Percentiles rank a stretch among this genome's conserved stretches.
These are phyloP conservation scores for Tipula lateralis DNA, from an alignment of 2,888 invertebrate genomes.

Conservation along the genomic window DNA sequence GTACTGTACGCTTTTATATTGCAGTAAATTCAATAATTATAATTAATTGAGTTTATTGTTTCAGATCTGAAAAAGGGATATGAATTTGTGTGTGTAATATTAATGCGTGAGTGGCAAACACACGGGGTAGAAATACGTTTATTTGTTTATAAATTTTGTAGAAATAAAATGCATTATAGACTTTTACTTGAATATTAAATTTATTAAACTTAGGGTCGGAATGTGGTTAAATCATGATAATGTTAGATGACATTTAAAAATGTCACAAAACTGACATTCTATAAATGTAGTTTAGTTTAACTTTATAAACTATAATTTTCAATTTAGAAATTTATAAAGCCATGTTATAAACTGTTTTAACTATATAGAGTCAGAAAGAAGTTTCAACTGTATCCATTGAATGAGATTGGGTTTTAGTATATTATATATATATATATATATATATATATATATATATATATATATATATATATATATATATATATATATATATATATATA, in stretches of 20 bases:
- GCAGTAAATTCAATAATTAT: background rate
- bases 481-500: too few species aligned
- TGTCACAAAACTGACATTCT: background rate
- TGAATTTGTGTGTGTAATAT: background rate
- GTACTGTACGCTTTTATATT: background rate
- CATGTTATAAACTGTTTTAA: background rate
- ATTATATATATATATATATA: too few species aligned
- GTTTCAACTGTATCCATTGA: background rate
- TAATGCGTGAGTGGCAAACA: background rate
- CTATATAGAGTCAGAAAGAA: background rate
- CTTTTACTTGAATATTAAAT: background rate
- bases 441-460: too few species aligned
- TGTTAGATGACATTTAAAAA: background rate
- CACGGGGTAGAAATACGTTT: background rate
- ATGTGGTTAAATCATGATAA: background rate
- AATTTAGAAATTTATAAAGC: background rate
- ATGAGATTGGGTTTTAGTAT: too few species aligned
- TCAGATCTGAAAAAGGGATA: background rate
- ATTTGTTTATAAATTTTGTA: background rate
- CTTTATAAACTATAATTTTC: background rate
- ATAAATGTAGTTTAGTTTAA: background rate
- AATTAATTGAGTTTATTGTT: constrained; percentile 3
- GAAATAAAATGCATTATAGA: background rate
- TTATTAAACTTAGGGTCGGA: background rate
- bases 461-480: too few species aligned